Evolutionary conservation across 2,113 vertebrate species (phyloP), one percentile per base, ranked within the genome.

Genomic region (Pomatostomus ruficeps): DNA sequence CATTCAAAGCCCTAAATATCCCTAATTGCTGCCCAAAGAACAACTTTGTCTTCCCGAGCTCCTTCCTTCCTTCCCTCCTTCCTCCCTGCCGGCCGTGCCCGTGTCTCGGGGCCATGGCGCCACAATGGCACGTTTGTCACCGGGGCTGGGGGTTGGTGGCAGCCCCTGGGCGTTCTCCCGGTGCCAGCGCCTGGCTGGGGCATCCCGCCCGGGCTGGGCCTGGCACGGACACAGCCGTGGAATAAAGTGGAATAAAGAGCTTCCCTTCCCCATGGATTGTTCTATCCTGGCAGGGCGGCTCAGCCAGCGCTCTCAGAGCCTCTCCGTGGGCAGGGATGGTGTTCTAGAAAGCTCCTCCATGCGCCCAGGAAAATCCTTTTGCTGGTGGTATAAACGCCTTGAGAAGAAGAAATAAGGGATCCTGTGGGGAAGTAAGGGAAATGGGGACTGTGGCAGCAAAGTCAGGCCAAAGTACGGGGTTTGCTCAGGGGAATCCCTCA

Each of bases 1-100:
- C 82, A 74, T 95, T 90, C 78, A 58, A 15, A 79, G 93, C 85
- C 90, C 76, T 76, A 95, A 97, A 95, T 93, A 94, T 81, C 92
- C 71, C 28, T 97, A 95, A 88, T 91, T 89, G 71, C 91, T 71
- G 33, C 21, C 95, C 90, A 89, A 89, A 95, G 92, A 94, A 59
- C 92, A 93, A 91, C 94, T 93, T 78, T 93, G 92, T 46, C 83
- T 62, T 96, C 79, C 31, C 93, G 76, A 95, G 67, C 89, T 82
- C 90, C 85, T 95, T 96, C 95, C 95, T 51, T 65, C 78, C 84
- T 72, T 86, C 84, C 95, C 93, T 88, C 91, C 35, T 88, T 91
- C 92, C 35, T 36, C 54, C 48, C 46, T 25, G 57, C 54, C 5
- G 54, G 13, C 90, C 38, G 24, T 68, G 70, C n/a, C 31, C 25